phyloP scores from a whole-genome alignment of 2,113 vertebrate genomes.

The Oxyura jamaicensis region DNA sequence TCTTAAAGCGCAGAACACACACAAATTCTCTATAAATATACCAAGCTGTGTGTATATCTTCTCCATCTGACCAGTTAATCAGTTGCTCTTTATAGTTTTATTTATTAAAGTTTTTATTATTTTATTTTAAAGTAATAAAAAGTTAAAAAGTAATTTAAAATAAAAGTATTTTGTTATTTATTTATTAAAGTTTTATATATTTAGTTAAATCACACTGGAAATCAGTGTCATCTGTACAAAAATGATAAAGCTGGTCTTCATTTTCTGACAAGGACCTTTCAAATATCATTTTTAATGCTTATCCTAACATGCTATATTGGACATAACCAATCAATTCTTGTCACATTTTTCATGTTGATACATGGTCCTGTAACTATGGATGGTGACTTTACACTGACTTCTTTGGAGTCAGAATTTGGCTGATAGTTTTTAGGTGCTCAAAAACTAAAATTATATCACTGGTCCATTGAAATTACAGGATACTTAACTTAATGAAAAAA shows the following conservation, averaged over 20 bases:
- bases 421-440: not conserved
- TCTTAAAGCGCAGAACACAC: not conserved
- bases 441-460: not conserved
- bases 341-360: not conserved
- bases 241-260: not conserved
- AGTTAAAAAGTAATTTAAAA: too few species aligned
- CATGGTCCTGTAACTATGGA: too few species aligned
- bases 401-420: not conserved
- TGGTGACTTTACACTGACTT: not conserved
- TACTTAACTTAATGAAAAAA: not conserved
- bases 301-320: accelerated
- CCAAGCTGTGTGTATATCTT: not conserved
- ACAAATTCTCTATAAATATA: not conserved
- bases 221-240: not conserved
- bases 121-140: too few species aligned
- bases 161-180: too few species aligned
- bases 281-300: not conserved
- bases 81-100: not conserved
- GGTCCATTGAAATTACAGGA: not conserved
- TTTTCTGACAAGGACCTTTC: not conserved
- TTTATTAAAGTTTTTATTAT: too few species aligned
- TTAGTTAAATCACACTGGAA: not conserved
- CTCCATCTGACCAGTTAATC: not conserved
- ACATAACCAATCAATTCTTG: not conserved
- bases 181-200: too few species aligned